Evolutionary conservation across 2,888 invertebrate species (phyloP).

Genomic region (Pollenia labialis): DNA sequence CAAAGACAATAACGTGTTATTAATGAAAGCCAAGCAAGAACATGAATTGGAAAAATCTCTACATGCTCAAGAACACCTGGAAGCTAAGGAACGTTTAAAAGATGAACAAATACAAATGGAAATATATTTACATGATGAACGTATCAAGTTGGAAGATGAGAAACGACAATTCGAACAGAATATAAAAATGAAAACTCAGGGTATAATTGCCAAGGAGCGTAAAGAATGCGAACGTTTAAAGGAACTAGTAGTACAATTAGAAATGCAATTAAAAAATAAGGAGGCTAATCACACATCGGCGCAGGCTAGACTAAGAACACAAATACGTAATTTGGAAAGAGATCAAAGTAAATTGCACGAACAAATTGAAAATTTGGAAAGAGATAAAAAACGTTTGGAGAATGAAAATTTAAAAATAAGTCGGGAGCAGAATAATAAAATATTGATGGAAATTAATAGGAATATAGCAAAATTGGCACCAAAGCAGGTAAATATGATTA

Average conservation of each 20-base stretch:
- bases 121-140: slow-evolving; percentile 88
- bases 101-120: slow-evolving; percentile 88
- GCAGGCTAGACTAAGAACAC: slow-evolving; percentile 90
- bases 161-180: slow-evolving; percentile 88
- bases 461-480: slow-evolving; percentile 85
- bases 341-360: slow-evolving; percentile 87
- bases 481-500: slow-evolving; percentile 77
- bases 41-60: slow-evolving; percentile 87
- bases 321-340: slow-evolving; percentile 89
- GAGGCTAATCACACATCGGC: slow-evolving; percentile 89
- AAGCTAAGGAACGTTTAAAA: slow-evolving; percentile 86
- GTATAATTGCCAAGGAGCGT: slow-evolving; percentile 88
- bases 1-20: slow-evolving; percentile 85
- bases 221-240: slow-evolving; percentile 88
- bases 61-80: slow-evolving; percentile 87
- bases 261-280: slow-evolving; percentile 89
- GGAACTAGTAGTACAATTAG: slow-evolving; percentile 87
- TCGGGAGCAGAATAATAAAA: slow-evolving; percentile 88
- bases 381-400: slow-evolving; percentile 87
- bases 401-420: slow-evolving; percentile 86
- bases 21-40: slow-evolving; percentile 86
- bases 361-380: slow-evolving; percentile 88
- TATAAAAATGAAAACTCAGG: slow-evolving; percentile 87
- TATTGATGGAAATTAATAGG: slow-evolving; percentile 90
- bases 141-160: slow-evolving; percentile 88